phyloP scores from a whole-genome alignment of 2,797 vertebrate species.

The Bradypodion pumilum region DNA sequence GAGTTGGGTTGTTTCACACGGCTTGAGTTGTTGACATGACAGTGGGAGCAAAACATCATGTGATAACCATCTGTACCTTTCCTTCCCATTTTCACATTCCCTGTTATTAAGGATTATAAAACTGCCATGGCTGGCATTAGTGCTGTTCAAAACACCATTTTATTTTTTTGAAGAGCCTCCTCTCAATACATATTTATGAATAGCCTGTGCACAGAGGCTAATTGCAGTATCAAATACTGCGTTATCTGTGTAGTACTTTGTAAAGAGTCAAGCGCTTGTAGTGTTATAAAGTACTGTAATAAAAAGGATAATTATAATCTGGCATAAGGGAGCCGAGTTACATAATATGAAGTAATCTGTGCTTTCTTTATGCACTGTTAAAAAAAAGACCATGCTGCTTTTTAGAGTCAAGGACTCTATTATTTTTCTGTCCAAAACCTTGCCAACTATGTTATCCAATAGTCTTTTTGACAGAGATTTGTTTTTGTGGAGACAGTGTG shows the following conservation, averaged over 20 bases:
- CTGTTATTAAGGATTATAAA: slow-evolving; percentile 48
- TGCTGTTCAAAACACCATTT: slow-evolving; percentile 41
- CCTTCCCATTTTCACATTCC: slow-evolving; percentile 60
- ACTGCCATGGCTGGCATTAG: slow-evolving; percentile 48
- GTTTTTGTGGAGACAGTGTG: background rate
- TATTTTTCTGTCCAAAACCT: background rate
- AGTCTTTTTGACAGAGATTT: background rate
- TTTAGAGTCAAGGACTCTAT: background rate
- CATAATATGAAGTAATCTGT: background rate
- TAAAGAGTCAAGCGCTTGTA: slow-evolving; percentile 30
- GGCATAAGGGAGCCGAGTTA: slow-evolving; percentile 8
- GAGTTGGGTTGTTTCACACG: slow-evolving; percentile 29
- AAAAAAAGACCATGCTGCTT: background rate
- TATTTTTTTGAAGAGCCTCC: background rate
- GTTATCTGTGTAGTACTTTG: slow-evolving; percentile 18
- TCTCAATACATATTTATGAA: slow-evolving; percentile 35
- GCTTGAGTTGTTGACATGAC: slow-evolving; percentile 61
- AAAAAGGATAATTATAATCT: slow-evolving; percentile 29
- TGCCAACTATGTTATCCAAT: background rate
- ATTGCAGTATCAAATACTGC: background rate
- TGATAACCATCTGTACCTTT: slow-evolving; percentile 62
- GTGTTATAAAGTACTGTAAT: slow-evolving; percentile 20
- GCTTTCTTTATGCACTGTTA: background rate
- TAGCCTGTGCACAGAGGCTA: background rate
- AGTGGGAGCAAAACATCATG: slow-evolving; percentile 69